A percentile compares a stretch with the other conserved stretches of the same genome.
phyloP scores from a whole-genome alignment of 2,888 invertebrate species.

The Micropterix aruncella region DNA sequence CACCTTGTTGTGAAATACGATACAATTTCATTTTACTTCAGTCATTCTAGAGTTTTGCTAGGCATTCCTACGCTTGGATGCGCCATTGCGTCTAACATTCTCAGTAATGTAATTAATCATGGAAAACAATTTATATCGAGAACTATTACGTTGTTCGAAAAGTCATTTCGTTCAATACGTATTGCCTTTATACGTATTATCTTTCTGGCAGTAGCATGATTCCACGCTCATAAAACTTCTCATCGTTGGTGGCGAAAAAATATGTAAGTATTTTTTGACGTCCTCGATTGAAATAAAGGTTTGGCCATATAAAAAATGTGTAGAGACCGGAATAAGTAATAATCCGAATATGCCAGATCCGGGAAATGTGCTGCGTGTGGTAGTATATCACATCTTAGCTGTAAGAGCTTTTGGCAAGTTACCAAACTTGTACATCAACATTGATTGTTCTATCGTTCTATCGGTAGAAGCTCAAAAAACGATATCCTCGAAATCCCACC shows the following conservation, averaged over 20 bases:
- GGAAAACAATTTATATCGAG: no score
- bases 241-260: slow-evolving; percentile 7
- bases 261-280: slow-evolving; percentile 7
- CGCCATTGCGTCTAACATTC: no score
- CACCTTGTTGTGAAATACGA: no score
- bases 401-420: no score
- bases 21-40: no score
- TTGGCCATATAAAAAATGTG: slow-evolving; percentile 7
- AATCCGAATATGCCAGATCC: slow-evolving; percentile 6
- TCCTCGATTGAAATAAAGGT: slow-evolving; percentile 6
- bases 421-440: slow-evolving; percentile 6
- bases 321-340: slow-evolving; percentile 6
- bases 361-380: slow-evolving; percentile 6
- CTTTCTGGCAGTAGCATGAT: slow-evolving; percentile 9
- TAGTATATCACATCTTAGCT: not conserved
- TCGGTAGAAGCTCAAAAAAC: slow-evolving; percentile 8
- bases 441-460: slow-evolving; percentile 7
- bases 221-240: slow-evolving; percentile 8
- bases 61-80: no score
- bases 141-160: no score
- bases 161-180: no score
- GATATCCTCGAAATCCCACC: no score
- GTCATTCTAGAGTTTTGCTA: no score
- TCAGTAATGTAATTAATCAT: no score
- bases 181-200: no score